Percentiles rank a stretch among this genome's conserved stretches.
Conservation (phyloP, 1,140 invertebrate species). For the Aricia agestis region DNA sequence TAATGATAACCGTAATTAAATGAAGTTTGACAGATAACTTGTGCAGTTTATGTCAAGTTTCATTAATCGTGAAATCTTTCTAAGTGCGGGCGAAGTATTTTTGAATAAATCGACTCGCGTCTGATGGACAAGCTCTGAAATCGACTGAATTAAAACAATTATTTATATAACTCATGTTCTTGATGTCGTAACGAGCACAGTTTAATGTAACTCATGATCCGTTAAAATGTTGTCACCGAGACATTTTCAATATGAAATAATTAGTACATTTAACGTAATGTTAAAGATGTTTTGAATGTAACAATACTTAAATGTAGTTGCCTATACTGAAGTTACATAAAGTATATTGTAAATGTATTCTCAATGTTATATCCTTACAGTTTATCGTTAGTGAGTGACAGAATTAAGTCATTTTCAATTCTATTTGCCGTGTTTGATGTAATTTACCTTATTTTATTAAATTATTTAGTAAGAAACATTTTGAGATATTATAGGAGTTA, state of each 20-base stretch:
- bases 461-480: not conserved
- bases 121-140: not conserved
- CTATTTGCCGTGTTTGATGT: slow-evolving; percentile 5
- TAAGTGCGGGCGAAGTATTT: not conserved
- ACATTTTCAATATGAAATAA: not conserved
- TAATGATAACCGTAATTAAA: no score
- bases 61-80: no score
- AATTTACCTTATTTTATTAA: slow-evolving; percentile 12
- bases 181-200: slow-evolving; percentile 1
- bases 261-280: not conserved
- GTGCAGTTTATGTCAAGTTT: no score
- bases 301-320: slow-evolving; percentile 8
- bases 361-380: slow-evolving; percentile 11
- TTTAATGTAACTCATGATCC: slow-evolving; percentile 3
- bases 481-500: not conserved
- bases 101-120: not conserved
- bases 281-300: slow-evolving; percentile 14
- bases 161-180: slow-evolving; percentile 1
- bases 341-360: slow-evolving; percentile 8
- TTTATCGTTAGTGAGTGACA: slow-evolving; percentile 12
- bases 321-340: slow-evolving; percentile 14
- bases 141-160: slow-evolving; percentile 7
- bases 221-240: not conserved
- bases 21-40: no score
- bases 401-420: slow-evolving; percentile 2